Evolutionary conservation across 2,888 invertebrate species (phyloP).

Genomic region (Creontiades dilutus): DNA sequence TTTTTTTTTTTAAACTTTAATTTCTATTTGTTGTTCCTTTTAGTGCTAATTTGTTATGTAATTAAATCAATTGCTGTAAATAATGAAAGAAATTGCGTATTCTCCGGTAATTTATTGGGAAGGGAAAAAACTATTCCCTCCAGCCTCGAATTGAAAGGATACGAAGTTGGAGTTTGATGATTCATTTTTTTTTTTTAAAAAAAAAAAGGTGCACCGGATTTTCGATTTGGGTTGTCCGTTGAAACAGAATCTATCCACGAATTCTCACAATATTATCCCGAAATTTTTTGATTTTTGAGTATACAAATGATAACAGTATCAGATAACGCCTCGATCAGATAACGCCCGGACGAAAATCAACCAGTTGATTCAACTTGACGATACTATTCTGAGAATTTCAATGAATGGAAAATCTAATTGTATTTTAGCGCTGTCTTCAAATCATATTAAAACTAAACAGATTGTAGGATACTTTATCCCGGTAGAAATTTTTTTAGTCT

Average conservation of each 20-base stretch:
- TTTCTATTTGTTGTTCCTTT: conserved; percentile 52
- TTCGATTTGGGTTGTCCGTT: background rate
- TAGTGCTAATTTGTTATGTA: conserved; percentile 40
- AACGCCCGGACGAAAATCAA: too few species aligned
- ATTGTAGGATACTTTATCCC: conserved; percentile 59
- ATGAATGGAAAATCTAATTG: background rate
- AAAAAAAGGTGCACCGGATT: background rate
- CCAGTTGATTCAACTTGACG: background rate
- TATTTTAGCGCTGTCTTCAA: conserved; percentile 31
- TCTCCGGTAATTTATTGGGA: conserved; percentile 2
- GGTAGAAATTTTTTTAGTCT: conserved; percentile 72
- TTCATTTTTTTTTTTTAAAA: conserved; percentile 36
- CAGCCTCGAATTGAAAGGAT: background rate
- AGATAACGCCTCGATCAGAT: too few species aligned
- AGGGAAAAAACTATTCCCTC: background rate
- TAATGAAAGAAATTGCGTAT: conserved; percentile 15
- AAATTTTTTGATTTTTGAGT: background rate
- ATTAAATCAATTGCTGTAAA: conserved; percentile 34
- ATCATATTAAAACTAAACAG: conserved; percentile 18
- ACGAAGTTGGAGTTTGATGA: background rate
- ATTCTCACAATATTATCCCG: background rate
- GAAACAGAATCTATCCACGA: background rate
- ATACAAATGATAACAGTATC: too few species aligned
- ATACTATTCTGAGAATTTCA: background rate
- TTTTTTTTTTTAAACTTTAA: conserved; percentile 29